These are phyloP conservation scores for Microhierax caerulescens DNA, from an alignment of 2,797 vertebrate genomes.

Conservation along the genomic window DNA sequence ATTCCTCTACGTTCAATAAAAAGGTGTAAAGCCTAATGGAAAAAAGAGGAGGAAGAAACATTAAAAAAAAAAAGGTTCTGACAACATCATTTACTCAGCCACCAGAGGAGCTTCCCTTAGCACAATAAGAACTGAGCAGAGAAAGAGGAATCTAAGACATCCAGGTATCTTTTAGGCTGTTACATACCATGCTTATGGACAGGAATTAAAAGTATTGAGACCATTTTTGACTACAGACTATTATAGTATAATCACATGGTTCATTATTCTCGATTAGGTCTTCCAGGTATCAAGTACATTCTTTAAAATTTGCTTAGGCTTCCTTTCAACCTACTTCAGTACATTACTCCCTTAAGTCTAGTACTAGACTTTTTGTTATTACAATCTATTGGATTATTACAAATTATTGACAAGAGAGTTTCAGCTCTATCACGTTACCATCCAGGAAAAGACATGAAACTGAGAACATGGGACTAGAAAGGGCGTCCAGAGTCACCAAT, in stretches of 20 bases:
- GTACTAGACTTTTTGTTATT: background rate
- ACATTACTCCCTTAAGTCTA: background rate
- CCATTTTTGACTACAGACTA: background rate
- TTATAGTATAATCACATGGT: background rate
- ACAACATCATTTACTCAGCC: background rate
- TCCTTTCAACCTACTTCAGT: background rate
- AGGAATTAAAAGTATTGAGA: background rate
- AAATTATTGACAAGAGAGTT: background rate
- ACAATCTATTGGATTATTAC: background rate
- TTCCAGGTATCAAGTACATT: background rate
- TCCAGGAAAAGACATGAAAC: background rate
- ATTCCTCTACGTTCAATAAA: background rate
- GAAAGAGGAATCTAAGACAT: background rate
- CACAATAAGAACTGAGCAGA: background rate
- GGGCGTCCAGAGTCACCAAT: background rate
- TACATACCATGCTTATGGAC: background rate
- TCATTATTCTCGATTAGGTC: background rate
- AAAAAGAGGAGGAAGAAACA: background rate
- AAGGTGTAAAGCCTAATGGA: background rate
- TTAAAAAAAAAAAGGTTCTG: background rate
- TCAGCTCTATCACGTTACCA: accelerated
- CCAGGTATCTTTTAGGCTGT: background rate
- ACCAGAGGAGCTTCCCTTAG: background rate
- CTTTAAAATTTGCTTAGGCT: background rate
- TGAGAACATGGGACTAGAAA: background rate